These are phyloP conservation scores for Hozukius guyotensis DNA, from an alignment of 2,797 vertebrate species.

Conservation along the genomic window DNA sequence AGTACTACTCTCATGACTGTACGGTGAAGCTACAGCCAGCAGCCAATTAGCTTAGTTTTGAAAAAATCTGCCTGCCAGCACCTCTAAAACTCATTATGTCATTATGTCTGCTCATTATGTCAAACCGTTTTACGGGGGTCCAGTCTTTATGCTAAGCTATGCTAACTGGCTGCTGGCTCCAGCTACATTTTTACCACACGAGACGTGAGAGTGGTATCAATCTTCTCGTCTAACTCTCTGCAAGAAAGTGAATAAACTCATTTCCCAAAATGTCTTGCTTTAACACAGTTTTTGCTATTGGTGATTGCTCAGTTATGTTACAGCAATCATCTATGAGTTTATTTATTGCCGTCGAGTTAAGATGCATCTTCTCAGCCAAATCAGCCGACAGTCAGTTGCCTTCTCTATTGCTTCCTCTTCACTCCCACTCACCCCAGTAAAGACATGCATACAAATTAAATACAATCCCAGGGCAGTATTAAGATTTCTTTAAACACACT, in stretches of 20 bases:
- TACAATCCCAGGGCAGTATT: constrained; percentile 5
- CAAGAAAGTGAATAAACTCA: neutral
- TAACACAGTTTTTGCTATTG: neutral
- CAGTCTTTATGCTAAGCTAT: neutral
- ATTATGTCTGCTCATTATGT: neutral
- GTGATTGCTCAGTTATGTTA: neutral
- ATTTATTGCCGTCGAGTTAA: neutral
- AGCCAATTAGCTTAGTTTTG: neutral
- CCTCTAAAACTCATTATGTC: neutral
- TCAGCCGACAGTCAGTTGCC: neutral
- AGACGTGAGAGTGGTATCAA: neutral
- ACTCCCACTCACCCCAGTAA: neutral
- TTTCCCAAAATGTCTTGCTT: neutral
- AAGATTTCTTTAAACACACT: neutral
- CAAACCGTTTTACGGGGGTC: neutral
- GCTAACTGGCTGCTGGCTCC: neutral
- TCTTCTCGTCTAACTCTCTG: neutral
- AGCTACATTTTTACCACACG: neutral
- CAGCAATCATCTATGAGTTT: neutral
- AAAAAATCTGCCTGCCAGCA: neutral
- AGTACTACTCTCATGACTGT: no score
- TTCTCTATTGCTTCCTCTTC: neutral
- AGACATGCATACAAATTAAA: neutral
- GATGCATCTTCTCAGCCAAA: neutral
- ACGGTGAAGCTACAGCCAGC: neutral